Percentiles rank a stretch among this genome's conserved stretches.
Conservation (phyloP, 1,140 invertebrate genomes). For the Macrosteles quadrilineatus region DNA sequence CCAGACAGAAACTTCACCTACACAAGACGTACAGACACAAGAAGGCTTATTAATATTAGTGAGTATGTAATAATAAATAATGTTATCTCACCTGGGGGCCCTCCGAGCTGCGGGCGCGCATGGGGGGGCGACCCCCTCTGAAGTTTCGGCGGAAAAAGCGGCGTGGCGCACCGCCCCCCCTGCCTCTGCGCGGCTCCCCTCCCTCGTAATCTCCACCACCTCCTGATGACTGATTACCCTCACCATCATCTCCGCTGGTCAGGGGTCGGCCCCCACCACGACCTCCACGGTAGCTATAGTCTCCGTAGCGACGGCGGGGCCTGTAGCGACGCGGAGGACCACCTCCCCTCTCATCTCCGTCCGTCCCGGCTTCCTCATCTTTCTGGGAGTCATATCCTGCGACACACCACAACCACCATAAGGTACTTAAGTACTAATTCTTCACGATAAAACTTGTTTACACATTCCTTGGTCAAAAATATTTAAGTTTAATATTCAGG, state of each 20-base stretch:
- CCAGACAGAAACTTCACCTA: too few species aligned
- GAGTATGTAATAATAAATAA: too few species aligned
- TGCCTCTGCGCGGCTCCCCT: slow-evolving; percentile 52
- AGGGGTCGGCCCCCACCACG: slow-evolving; percentile 16
- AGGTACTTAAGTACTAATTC: too few species aligned
- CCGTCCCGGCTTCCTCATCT: slow-evolving; percentile 36
- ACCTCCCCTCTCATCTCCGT: slow-evolving; percentile 40
- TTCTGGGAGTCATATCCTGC: slow-evolving; percentile 34
- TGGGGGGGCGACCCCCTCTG: slow-evolving; percentile 57
- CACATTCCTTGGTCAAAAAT: too few species aligned
- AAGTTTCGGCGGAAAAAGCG: slow-evolving; percentile 66
- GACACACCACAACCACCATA: too few species aligned
- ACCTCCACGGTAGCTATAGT: neutral
- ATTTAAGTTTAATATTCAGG: too few species aligned
- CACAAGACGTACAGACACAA: too few species aligned
- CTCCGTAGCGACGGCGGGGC: slow-evolving; percentile 9
- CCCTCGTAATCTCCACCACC: slow-evolving; percentile 48
- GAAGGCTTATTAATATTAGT: too few species aligned
- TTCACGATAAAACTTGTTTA: too few species aligned
- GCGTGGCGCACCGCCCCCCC: slow-evolving; percentile 48
- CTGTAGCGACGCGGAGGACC: slow-evolving; percentile 27
- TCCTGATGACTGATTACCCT: slow-evolving; percentile 48
- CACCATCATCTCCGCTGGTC: slow-evolving; percentile 31
- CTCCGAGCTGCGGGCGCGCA: slow-evolving; percentile 56
- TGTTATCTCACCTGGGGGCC: slow-evolving; percentile 54